Base-by-base conservation (phyloP, 2,797 vertebrate species). In the Chaenodraco wilsoni region DNA sequence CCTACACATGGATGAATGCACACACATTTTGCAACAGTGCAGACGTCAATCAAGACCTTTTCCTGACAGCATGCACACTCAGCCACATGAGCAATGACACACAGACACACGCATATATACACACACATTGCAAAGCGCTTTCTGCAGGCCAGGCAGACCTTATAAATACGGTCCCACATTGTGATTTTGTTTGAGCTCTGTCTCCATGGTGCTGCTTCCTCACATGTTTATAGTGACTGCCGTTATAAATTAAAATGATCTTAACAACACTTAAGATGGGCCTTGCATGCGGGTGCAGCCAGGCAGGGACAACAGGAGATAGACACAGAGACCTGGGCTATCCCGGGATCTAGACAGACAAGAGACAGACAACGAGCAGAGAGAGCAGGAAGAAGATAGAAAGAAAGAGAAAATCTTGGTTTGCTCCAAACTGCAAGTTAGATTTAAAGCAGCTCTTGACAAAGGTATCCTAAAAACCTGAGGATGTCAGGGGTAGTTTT, bases 151-250 rank as follows among this genome's bases (percentile, higher is more conserved):
- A 79, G 78, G 86, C 84, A 86, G 86, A 61, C 88, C 94, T 94
- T 96, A 95, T 96, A 96, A 97, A 96, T 96, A 95, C 93, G 90
- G 69, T 71, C 86, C 92, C 74, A 91, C 93, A 91, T 84, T 93
- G 93, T 88, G 88, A 94, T 91, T 92, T 91, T 97, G 95, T 97
- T 96, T 96, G 95, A 87, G 78, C 87, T 57, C 54, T 41, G 94
- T 97, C 92, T 91, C 95, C 95, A 96, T 96, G 95, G 96, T 70
- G 91, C 93, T 91, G 89, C 86, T 94, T 84, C 82, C 86, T 92
- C 87, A 91, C 87, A 87, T 95, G 95, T 95, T 95, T 95, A 95
- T 88, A 94, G 90, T 91, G 92, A 85, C 91, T 91, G 93, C 90
- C 86, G 80, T 94, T 93, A 94, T 95, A 95, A 95, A 95, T 95